Conservation (phyloP, 2,888 invertebrate species). For the Morpho achilles region DNA sequence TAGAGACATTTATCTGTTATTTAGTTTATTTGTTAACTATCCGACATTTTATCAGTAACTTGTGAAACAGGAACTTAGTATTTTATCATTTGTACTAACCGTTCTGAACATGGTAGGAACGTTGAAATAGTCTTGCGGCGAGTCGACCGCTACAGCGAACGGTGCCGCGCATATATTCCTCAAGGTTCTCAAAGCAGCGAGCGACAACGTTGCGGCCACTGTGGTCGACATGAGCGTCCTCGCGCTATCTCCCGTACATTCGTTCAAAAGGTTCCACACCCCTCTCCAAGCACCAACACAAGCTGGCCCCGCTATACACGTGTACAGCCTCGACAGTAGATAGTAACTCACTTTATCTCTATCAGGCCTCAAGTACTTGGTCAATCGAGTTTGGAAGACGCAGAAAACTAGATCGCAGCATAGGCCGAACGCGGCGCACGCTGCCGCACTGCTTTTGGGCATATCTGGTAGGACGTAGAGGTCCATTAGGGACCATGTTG, state of each 20-base stretch:
- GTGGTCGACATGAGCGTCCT: constrained; percentile 82
- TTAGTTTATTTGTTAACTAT: too few species aligned
- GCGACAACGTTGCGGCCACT: constrained; percentile 81
- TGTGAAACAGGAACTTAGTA: not conserved
- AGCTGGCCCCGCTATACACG: constrained; percentile 85
- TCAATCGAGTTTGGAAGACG: constrained; percentile 82
- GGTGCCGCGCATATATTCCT: constrained; percentile 91
- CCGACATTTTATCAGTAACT: too few species aligned
- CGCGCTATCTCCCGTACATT: constrained; percentile 81
- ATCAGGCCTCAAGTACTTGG: constrained; percentile 80
- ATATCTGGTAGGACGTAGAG: constrained; percentile 83
- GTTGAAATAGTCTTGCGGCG: constrained; percentile 88
- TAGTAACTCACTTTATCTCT: constrained; percentile 84
- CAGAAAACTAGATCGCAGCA: constrained; percentile 84
- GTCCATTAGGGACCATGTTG: constrained; percentile 90
- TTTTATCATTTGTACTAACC: constrained; percentile 76
- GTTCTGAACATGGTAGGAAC: constrained; percentile 92
- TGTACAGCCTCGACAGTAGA: constrained; percentile 85
- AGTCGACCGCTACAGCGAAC: constrained; percentile 87
- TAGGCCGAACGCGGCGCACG: constrained; percentile 85
- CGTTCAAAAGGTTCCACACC: constrained; percentile 87
- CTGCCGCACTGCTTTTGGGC: constrained; percentile 80
- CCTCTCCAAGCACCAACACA: constrained; percentile 95
- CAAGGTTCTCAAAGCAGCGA: constrained; percentile 84
- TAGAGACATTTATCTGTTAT: too few species aligned